phyloP scores from a whole-genome alignment of 92 coral and sea anemone species.

The Micromussa lordhowensis region DNA sequence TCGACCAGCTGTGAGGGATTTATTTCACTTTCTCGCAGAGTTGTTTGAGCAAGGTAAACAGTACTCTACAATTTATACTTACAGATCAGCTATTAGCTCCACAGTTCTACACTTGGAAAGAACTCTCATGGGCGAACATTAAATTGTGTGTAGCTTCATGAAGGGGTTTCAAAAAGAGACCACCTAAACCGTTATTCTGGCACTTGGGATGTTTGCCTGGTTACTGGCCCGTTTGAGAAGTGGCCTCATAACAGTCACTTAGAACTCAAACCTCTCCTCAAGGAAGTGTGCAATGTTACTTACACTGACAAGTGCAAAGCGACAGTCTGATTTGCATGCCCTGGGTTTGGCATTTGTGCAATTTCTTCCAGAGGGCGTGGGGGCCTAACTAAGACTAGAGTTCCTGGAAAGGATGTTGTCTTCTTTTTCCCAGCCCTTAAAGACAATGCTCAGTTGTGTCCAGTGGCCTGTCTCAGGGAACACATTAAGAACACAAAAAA shows the following conservation, averaged over 20 bases:
- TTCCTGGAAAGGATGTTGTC: conserved; percentile 8
- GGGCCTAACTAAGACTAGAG: conserved; percentile 24
- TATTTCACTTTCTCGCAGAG: conserved; percentile 52
- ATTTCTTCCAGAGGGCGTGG: conserved; percentile 29
- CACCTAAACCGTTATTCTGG: conserved; percentile 45
- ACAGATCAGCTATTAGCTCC: conserved; percentile 57
- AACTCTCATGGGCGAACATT: conserved; percentile 55
- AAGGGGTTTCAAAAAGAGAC: conserved; percentile 57
- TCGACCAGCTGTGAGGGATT: conserved; percentile 42
- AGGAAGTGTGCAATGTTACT: conserved; percentile 21
- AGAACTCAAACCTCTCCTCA: background rate
- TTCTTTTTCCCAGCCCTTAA: conserved; percentile 34
- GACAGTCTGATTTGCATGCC: conserved; percentile 3
- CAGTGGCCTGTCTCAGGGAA: conserved; percentile 34
- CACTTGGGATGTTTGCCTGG: background rate
- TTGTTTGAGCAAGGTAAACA: conserved; percentile 27
- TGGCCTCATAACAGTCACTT: background rate
- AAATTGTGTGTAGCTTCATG: conserved; percentile 53
- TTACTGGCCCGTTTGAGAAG: background rate
- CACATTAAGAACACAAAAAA: conserved; percentile 25
- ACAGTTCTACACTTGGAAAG: conserved; percentile 26
- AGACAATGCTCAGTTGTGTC: conserved; percentile 29
- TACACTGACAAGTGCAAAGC: too few species aligned
- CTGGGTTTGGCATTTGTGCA: conserved; percentile 24
- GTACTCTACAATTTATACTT: conserved; percentile 54